Base-by-base conservation (phyloP, 2,888 invertebrate species). In the Danaus chrysippus region DNA sequence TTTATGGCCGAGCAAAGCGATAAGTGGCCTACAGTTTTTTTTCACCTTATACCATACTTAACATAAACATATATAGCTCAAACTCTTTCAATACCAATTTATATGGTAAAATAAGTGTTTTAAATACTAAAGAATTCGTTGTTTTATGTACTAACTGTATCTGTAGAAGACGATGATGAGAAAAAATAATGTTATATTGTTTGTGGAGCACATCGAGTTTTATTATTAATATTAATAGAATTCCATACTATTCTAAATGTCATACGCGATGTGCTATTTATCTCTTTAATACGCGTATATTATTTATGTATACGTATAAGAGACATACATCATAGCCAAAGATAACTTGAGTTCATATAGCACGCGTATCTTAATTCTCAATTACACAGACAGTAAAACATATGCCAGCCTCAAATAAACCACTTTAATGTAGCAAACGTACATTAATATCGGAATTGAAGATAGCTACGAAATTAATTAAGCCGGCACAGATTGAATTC, bases 401-500 rank as follows among this genome's bases (percentile, higher is more conserved):
- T 63, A 49, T 68, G 68, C 61, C 61, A 64, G 59, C 66, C 62
- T 64, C 60, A 68, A 69, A 68, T 68, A 64, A 68, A 69, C 64
- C 65, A 65, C 65, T 69, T 67, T 64, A 67, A 69, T 61, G 66
- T 64, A 65, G 61, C 57, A 52, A 61, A 56, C 60, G 63, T 61
- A 57, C 59, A 63, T 64, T 62, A 65, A 64, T 62, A 65, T 66
- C 65, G 58, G 63, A 64, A 68, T 68, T 65, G 64, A 67, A 70
- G 69, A 68, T 67, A 66, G 70, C 69, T 71, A 67, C 67, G 67
- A 81, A 83, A 85, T 86, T 84, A 86, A 86, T 84, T 83, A 83
- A 81, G 77, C 78, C 74, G 71, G 76, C 73, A 79, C 78, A 75
- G 79, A 84, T 84, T 82, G 86, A 81, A 80, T 82, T 84, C 71